A percentile compares a stretch with the other conserved stretches of the same genome.
Conservation (phyloP, 2,113 vertebrate genomes). For the Cheilinus undulatus region DNA sequence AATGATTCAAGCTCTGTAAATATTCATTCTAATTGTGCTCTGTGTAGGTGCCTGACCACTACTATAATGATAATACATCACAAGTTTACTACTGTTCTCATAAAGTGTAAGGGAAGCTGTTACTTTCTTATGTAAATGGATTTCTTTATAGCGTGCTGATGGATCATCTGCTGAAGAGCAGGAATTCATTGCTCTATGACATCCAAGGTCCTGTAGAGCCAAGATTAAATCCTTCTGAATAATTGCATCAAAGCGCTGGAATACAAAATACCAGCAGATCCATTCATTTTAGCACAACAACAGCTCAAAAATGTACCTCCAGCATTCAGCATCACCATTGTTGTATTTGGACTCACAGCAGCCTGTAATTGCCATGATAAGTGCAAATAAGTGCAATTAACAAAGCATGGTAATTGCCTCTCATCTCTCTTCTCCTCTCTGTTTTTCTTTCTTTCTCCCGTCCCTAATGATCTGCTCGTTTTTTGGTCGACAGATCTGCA, state of each 20-base stretch:
- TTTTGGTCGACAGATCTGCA: constrained; percentile 66
- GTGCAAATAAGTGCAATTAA: constrained; percentile 79
- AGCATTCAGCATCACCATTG: constrained; percentile 43
- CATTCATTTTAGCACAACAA: constrained; percentile 24
- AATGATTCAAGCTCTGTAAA: constrained; percentile 21
- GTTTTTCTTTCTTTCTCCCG: constrained; percentile 22
- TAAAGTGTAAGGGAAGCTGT: constrained; percentile 60
- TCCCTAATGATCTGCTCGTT: constrained; percentile 71
- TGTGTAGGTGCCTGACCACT: constrained; percentile 52
- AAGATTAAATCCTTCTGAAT: constrained; percentile 65
- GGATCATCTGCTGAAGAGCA: constrained; percentile 58
- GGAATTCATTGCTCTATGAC: constrained; percentile 52
- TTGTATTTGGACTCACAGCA: constrained; percentile 58
- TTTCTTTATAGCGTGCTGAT: constrained; percentile 65
- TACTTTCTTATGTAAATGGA: constrained; percentile 65
- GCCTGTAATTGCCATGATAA: constrained; percentile 66
- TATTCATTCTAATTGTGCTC: constrained; percentile 46
- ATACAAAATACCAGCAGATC: constrained; percentile 44
- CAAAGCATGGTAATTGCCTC: constrained; percentile 70
- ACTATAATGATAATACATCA: constrained; percentile 56
- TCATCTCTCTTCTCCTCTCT: constrained; percentile 19
- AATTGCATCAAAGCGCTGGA: constrained; percentile 48
- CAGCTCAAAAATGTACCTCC: constrained; percentile 17
- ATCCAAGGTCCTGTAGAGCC: constrained; percentile 50
- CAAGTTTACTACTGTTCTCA: constrained; percentile 64